phyloP scores from a whole-genome alignment of 2,888 invertebrate genomes.

The Pocota personata region DNA sequence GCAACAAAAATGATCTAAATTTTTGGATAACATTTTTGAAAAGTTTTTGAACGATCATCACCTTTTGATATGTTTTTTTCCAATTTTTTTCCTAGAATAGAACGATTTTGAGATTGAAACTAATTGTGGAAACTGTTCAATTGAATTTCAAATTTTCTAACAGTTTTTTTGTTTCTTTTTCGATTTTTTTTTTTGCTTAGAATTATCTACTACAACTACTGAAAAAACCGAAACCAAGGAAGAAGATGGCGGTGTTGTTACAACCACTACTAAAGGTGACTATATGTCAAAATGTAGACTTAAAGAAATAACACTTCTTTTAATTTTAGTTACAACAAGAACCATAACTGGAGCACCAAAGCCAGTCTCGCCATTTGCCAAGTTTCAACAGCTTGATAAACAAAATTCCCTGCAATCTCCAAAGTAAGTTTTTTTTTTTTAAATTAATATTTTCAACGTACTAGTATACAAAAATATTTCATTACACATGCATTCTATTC shows the following conservation, averaged over 20 bases:
- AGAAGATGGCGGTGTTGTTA: slow-evolving; percentile 85
- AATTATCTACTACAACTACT: slow-evolving; percentile 78
- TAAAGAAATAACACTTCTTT: neutral
- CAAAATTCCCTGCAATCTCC: slow-evolving; percentile 91
- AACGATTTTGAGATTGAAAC: slow-evolving; percentile 60
- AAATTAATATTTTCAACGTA: neutral
- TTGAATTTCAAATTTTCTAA: slow-evolving; percentile 24
- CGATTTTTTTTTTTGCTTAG: slow-evolving; percentile 43
- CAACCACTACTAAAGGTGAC: slow-evolving; percentile 86
- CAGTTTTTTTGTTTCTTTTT: slow-evolving; percentile 3
- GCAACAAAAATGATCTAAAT: slow-evolving; percentile 4
- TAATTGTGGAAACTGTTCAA: slow-evolving; percentile 25
- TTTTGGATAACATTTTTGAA: slow-evolving; percentile 18
- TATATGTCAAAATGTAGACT: neutral
- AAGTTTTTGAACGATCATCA: slow-evolving; percentile 32
- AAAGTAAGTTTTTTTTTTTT: slow-evolving; percentile 86
- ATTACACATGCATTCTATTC: slow-evolving; percentile 56
- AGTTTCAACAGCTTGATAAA: slow-evolving; percentile 95
- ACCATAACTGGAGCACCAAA: slow-evolving; percentile 86
- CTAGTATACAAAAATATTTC: slow-evolving; percentile 11
- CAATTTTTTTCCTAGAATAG: slow-evolving; percentile 6
- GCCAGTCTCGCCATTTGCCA: slow-evolving; percentile 94
- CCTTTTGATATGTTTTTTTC: slow-evolving; percentile 1
- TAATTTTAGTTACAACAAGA: slow-evolving; percentile 82
- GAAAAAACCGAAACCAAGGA: slow-evolving; percentile 84